phyloP scores from a whole-genome alignment of 2,888 invertebrate genomes.

The Dolomedes plantarius region DNA sequence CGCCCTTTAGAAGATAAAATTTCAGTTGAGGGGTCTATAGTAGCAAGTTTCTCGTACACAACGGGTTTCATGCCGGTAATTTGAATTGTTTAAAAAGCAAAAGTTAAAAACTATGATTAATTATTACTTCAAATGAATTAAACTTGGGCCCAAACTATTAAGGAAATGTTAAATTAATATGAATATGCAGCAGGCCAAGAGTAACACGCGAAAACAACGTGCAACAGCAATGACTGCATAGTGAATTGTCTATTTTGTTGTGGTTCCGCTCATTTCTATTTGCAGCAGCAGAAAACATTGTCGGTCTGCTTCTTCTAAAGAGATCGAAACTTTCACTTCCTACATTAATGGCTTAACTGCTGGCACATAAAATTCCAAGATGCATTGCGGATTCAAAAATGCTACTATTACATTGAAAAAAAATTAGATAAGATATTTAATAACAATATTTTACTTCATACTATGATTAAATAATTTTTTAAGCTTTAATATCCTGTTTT shows the following conservation, averaged over 20 bases:
- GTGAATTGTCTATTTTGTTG: slow-evolving; percentile 3
- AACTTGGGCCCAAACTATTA: no score
- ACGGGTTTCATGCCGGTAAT: slow-evolving; percentile 39
- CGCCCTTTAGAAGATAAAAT: not conserved
- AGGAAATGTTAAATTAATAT: no score
- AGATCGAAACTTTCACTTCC: slow-evolving; percentile 9
- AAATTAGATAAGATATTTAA: no score
- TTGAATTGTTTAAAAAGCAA: not conserved
- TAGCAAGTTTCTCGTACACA: slow-evolving; percentile 50
- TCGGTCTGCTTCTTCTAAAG: slow-evolving; percentile 21
- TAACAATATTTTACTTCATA: no score
- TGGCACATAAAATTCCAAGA: no score
- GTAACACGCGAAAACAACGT: not conserved
- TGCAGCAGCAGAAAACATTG: slow-evolving; percentile 34
- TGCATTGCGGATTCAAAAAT: no score
- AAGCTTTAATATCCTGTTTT: no score
- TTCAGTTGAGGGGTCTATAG: slow-evolving; percentile 23
- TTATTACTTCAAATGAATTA: no score
- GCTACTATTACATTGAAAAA: no score
- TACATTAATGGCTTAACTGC: not conserved
- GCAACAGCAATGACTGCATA: not conserved
- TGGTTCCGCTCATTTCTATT: slow-evolving; percentile 32
- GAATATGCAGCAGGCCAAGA: not conserved
- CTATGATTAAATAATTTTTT: no score
- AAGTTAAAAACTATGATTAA: not conserved